Evolutionary conservation across 53 echinoderm and acorn worm species (phyloP), one percentile per base, ranked within the genome.

Genomic region (Echinarachnius parma): DNA sequence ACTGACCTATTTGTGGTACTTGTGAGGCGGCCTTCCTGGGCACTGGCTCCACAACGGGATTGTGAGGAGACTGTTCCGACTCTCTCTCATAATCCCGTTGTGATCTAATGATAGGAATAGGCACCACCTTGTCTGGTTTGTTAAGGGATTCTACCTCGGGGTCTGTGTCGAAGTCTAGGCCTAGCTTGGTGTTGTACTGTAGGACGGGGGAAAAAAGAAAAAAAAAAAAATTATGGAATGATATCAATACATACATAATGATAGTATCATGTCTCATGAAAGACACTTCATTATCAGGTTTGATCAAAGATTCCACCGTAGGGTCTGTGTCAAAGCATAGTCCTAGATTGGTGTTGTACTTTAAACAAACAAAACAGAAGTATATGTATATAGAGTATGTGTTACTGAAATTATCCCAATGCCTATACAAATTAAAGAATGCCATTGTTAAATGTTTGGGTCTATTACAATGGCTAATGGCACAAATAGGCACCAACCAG

Each of bases 1-100:
- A 39, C 92, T 74, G 33, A 98, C 98, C 98, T 64, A 98, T 98
- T 53, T 98, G 98, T 45, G 98, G 98, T 24, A 98, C 98, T 28
- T 35, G 63, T 64, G 62, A 72, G 48, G 70, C 53, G 34, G 89
- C 81, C 64, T 98, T 98, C 77, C 91, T 80, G 11, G 98, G 98
- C 11, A 98, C 91, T 4, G 98, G 98, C 66, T 98, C 98, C 5
- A 91, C 69, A 47, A 98, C 98, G 28, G 85, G 92, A 70, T 98
- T 91, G 49, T 98, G 87, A 13, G 98, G 98, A 1, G 91, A 92
- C 75, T 92, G 98, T 61, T 98, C 98, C 32, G 98, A 77, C 83
- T 98, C 98, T 35, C 98, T 55, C 54, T 98, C 98, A 67, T 82
- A 88, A 53, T 98, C 98, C 70, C 88, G 59, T 55, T 98, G 98